Percentiles rank a stretch among this genome's conserved stretches.
phyloP scores from a whole-genome alignment of 2,888 invertebrate species.

The Andrena hattorfiana region DNA sequence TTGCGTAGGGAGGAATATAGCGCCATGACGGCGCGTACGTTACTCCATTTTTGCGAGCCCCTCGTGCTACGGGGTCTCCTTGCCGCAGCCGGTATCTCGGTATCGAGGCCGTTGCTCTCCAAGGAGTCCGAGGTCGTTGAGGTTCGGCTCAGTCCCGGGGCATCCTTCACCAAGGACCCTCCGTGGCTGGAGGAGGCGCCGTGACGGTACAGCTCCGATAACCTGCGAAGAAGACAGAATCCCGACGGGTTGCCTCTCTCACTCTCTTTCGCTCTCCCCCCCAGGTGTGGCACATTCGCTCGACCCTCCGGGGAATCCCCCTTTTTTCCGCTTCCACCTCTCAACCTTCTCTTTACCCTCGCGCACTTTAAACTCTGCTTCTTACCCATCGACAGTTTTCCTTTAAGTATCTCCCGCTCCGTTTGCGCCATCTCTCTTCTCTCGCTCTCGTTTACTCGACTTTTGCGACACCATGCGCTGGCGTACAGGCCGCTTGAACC shows the following conservation, averaged over 20 bases:
- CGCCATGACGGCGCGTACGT: slow-evolving; percentile 95
- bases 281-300: slow-evolving; percentile 32
- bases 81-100: slow-evolving; percentile 74
- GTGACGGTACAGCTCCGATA: slow-evolving; percentile 71
- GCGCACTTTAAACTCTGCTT: neutral
- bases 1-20: slow-evolving; percentile 95
- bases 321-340: neutral
- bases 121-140: slow-evolving; percentile 80
- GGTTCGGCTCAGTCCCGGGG: slow-evolving; percentile 78
- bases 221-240: slow-evolving; percentile 82
- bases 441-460: neutral
- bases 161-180: slow-evolving; percentile 53
- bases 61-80: slow-evolving; percentile 80
- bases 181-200: slow-evolving; percentile 57
- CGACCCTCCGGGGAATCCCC: slow-evolving; percentile 3
- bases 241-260: slow-evolving; percentile 67
- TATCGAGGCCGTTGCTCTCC: slow-evolving; percentile 81
- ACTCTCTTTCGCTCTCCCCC: slow-evolving; percentile 51
- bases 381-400: neutral
- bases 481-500: too few species aligned
- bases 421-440: slow-evolving; percentile 10
- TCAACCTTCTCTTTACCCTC: slow-evolving; percentile 7
- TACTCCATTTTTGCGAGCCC: slow-evolving; percentile 92
- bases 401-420: neutral
- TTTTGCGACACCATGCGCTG: too few species aligned